Conservation (phyloP, 1,140 invertebrate genomes). For the Drosophila sp. region DNA sequence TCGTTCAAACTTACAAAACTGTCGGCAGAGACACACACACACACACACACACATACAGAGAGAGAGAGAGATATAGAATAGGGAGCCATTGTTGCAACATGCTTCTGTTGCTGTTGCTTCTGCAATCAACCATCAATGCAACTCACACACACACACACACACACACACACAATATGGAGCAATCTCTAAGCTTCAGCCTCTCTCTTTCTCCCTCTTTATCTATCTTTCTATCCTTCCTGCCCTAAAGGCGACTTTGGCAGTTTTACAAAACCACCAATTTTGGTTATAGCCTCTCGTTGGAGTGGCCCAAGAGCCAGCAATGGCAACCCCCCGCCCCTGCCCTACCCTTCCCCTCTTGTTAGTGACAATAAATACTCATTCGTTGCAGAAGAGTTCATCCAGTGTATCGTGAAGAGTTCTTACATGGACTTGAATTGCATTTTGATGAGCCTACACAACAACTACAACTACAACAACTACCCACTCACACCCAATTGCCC, state of each 20-base stretch:
- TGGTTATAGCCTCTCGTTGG: slow-evolving; percentile 43
- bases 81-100: slow-evolving; percentile 47
- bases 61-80: slow-evolving; percentile 4
- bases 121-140: slow-evolving; percentile 77
- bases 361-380: slow-evolving; percentile 59
- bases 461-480: background rate
- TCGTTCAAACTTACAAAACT: slow-evolving; percentile 62
- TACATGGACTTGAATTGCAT: slow-evolving; percentile 39
- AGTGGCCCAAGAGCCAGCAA: slow-evolving; percentile 11
- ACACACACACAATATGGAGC: slow-evolving; percentile 33
- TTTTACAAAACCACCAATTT: slow-evolving; percentile 80
- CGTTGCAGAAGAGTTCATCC: slow-evolving; percentile 52
- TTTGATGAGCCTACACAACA: slow-evolving; percentile 35
- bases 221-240: slow-evolving; percentile 16
- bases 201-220: background rate
- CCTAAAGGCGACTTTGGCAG: slow-evolving; percentile 45
- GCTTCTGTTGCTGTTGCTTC: slow-evolving; percentile 38
- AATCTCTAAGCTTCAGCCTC: slow-evolving; percentile 35
- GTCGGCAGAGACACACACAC: slow-evolving; percentile 25
- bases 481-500: slow-evolving; percentile 49
- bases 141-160: slow-evolving; percentile 33
- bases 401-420: slow-evolving; percentile 37
- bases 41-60: slow-evolving; percentile 9
- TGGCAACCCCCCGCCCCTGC: background rate
- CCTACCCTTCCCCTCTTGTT: slow-evolving; percentile 3